Evolutionary conservation across 2,113 vertebrate species (phyloP).

Genomic region (Benitochromis conjunctus): DNA sequence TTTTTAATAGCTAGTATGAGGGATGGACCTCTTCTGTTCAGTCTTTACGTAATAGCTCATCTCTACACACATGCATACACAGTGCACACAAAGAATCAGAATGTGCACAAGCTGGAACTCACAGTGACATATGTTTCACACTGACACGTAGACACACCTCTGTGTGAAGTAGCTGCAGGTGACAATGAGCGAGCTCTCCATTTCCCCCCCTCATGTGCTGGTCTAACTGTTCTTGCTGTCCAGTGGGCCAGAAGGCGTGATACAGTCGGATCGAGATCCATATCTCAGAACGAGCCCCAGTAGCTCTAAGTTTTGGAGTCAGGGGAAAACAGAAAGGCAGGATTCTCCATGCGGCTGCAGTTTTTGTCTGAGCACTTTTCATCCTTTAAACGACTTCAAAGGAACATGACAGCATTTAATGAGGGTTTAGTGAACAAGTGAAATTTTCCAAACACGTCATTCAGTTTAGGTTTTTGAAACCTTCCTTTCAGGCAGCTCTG

Average conservation of each 20-base stretch:
- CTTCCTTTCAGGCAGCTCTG: not conserved
- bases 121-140: not conserved
- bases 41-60: not conserved
- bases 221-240: not conserved
- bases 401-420: not conserved
- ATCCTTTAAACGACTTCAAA: not conserved
- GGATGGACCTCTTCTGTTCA: conserved; percentile 44
- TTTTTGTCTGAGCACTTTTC: not conserved
- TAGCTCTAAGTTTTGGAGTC: not conserved
- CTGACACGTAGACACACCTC: not conserved
- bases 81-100: not conserved
- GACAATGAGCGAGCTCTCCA: conserved; percentile 40
- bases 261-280: not conserved
- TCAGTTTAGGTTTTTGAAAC: not conserved
- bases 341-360: not conserved
- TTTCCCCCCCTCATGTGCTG: conserved; percentile 21
- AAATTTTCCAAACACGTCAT: not conserved
- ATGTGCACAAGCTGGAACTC: not conserved
- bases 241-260: not conserved
- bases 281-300: not conserved
- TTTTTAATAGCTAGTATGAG: not conserved
- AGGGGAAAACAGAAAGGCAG: not conserved
- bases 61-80: not conserved
- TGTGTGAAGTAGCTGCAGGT: conserved; percentile 25
- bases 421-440: not conserved